Conservation (phyloP, 1,140 invertebrate genomes). For the Brachionus koreanus region DNA sequence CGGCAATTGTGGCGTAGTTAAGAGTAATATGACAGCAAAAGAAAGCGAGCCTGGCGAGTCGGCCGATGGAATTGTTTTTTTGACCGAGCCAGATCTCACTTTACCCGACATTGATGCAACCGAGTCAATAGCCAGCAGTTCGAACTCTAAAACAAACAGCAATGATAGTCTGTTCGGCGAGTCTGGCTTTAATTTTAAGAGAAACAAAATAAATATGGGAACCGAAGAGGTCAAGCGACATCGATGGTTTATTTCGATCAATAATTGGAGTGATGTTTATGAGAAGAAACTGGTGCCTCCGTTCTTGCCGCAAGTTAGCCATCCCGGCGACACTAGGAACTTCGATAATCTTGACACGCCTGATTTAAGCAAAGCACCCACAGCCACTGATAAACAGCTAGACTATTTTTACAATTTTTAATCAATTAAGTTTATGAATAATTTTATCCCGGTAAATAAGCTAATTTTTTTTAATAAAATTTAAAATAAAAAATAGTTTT, state of each 20-base stretch:
- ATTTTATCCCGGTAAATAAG: background rate
- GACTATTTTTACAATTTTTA: slow-evolving; percentile 41
- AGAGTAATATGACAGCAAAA: background rate
- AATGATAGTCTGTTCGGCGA: background rate
- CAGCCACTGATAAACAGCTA: background rate
- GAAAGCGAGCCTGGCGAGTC: background rate
- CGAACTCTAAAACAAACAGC: background rate
- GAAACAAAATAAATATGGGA: background rate
- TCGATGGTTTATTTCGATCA: slow-evolving; percentile 16
- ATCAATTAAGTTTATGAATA: background rate
- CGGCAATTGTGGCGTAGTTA: slow-evolving; percentile 25
- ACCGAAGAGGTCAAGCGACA: slow-evolving; percentile 38
- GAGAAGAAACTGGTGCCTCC: slow-evolving; percentile 13
- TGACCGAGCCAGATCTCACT: background rate
- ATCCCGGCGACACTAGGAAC: slow-evolving; percentile 25
- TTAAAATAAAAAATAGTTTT: background rate
- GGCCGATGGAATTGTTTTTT: background rate
- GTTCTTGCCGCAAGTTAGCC: background rate
- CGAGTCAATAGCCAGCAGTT: background rate
- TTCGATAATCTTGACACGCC: slow-evolving; percentile 39
- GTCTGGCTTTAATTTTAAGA: background rate
- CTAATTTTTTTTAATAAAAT: background rate
- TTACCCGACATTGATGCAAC: background rate
- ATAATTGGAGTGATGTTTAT: slow-evolving; percentile 39
- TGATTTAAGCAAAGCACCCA: background rate